Percentiles rank a stretch among this genome's conserved stretches.
phyloP scores from a whole-genome alignment of 2,113 vertebrate species.

The Meriones unguiculatus region DNA sequence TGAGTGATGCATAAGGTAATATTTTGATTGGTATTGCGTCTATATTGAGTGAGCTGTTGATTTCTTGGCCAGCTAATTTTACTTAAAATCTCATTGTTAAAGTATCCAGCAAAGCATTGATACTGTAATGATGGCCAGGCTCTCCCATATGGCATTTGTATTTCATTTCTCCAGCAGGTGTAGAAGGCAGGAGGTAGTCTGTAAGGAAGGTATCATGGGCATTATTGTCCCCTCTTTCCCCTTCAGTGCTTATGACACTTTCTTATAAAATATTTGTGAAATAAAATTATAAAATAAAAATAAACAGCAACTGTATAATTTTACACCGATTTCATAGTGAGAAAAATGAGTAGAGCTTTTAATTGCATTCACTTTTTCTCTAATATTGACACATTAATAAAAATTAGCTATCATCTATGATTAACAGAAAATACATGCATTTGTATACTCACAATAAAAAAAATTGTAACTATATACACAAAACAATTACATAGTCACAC shows the following conservation, averaged over 20 bases:
- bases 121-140: neutral
- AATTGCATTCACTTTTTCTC: neutral
- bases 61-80: neutral
- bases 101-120: neutral
- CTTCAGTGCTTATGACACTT: neutral
- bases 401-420: slow-evolving; percentile 36
- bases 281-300: slow-evolving; percentile 22
- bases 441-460: neutral
- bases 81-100: neutral
- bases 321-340: neutral
- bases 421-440: neutral
- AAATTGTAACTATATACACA: neutral
- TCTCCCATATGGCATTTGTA: neutral
- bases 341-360: neutral
- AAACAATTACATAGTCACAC: neutral
- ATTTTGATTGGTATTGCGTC: neutral
- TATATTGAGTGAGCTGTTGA: neutral
- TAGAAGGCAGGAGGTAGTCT: neutral
- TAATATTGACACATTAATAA: slow-evolving; percentile 12
- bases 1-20: neutral
- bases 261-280: neutral
- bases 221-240: neutral
- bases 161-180: neutral
- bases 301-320: neutral
- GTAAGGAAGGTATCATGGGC: neutral